A percentile compares a stretch with the other conserved stretches of the same genome.
phyloP scores from a whole-genome alignment of 2,888 invertebrate species.

The Panzeria rudis region DNA sequence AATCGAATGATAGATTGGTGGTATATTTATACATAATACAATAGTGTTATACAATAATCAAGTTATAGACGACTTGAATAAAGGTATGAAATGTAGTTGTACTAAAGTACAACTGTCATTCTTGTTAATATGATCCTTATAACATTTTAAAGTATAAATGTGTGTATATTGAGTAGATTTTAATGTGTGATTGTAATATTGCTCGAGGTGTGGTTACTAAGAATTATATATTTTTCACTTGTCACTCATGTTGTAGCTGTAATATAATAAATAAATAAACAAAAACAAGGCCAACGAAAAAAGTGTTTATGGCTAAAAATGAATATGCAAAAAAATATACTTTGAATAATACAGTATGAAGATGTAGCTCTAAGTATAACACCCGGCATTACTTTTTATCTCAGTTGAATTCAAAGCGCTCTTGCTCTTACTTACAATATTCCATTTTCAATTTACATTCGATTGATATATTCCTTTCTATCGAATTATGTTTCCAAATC shows the following conservation, averaged over 20 bases:
- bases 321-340: conserved; percentile 2
- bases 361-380: conserved; percentile 8
- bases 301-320: conserved; percentile 21
- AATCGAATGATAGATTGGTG: conserved; percentile 15
- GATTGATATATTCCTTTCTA: conserved; percentile 56
- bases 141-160: background rate
- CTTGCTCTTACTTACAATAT: background rate
- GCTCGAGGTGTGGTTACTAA: conserved; percentile 30
- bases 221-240: conserved; percentile 19
- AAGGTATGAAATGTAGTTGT: background rate
- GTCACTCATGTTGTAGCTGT: conserved; percentile 8
- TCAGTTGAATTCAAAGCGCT: conserved; percentile 30
- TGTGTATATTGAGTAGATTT: background rate
- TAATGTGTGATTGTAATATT: background rate
- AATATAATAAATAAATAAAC: background rate
- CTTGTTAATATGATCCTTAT: conserved; percentile 21
- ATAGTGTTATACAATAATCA: conserved; percentile 47
- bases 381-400: conserved; percentile 58
- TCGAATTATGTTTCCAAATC: conserved; percentile 69
- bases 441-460: conserved; percentile 37
- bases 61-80: conserved; percentile 10
- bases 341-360: background rate
- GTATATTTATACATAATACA: conserved; percentile 16
- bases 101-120: conserved; percentile 32
- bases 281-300: conserved; percentile 6